Evolutionary conservation across 2,888 invertebrate species (phyloP), one percentile per base, ranked within the genome.

Genomic region (Linnaemya vulpina): DNA sequence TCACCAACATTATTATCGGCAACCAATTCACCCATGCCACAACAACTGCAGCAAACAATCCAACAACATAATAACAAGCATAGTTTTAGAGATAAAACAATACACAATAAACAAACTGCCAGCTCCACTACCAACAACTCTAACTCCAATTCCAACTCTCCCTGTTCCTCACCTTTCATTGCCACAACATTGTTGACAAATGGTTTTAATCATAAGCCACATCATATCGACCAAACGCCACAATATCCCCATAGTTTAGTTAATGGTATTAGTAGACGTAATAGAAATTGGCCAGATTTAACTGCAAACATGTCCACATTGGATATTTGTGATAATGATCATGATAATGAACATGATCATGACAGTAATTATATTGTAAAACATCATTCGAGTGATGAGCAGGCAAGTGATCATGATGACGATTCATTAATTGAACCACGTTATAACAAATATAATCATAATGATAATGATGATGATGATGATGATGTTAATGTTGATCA

Each of bases 241-340:
- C 79, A 78, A 75, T 74, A 20, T 15, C 77, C 74, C 63, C 71
- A 82, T 77, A 81, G 68, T 80, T 84, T 84, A 71, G 71, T 60
- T 76, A 84, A 84, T 84, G 84, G 87, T 58, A 67, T 67, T 43
- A 67, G 82, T 77, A 70, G 55, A 63, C 83, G 60, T 43, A 71
- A 68, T 71, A 81, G 63, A 53, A 83, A 85, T 83, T 86, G 85
- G 83, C 86, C 86, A 71, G 87, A 86, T 83, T 76, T 84, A 80
- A 83, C 82, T 55, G 76, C 81, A 79, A 86, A 80, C 74, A 85
- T 80, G 74, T 75, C 87, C 70, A 83, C 86, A 55, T 88, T 91
- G 87, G 88, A 91, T 88, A 89, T 90, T 85, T 89, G 88, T 87
- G 87, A 89, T 77, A 87, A 88, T 74, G 88, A 89, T 82, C 86